A percentile compares a stretch with the other conserved stretches of the same genome.
These are phyloP conservation scores for Engraulis encrasicolus DNA, from an alignment of 2,113 vertebrate species.

Conservation along the genomic window DNA sequence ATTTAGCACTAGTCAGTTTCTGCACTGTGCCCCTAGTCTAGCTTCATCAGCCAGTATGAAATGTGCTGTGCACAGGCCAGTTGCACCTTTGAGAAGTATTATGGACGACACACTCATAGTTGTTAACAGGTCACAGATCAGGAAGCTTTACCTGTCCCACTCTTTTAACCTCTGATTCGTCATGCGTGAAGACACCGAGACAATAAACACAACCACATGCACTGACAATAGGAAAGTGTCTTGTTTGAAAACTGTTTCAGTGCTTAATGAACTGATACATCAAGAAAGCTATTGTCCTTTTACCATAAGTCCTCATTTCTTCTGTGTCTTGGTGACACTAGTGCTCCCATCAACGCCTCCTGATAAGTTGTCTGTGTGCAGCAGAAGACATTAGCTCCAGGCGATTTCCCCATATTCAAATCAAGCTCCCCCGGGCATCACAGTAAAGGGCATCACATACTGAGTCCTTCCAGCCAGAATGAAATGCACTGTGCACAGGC, in stretches of 20 bases:
- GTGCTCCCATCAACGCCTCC: background rate
- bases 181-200: background rate
- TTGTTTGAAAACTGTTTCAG: background rate
- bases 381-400: conserved; percentile 29
- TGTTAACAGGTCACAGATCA: conserved; percentile 8
- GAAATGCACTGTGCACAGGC: background rate
- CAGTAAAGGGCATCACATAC: too few relatives aligned
- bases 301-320: background rate
- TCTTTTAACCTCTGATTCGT: background rate
- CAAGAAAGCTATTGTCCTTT: background rate
- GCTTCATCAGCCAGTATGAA: background rate
- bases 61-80: background rate
- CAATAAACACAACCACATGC: too few relatives aligned
- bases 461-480: too few relatives aligned
- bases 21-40: background rate
- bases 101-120: background rate
- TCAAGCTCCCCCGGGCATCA: conserved; percentile 31
- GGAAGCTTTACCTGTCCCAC: background rate
- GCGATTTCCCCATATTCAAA: conserved; percentile 39
- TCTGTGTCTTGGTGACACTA: background rate
- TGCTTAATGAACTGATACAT: background rate
- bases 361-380: background rate
- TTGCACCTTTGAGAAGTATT: too few relatives aligned
- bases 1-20: background rate
- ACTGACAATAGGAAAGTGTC: background rate